phyloP scores from a whole-genome alignment of 2,888 invertebrate species.

The Selenia dentaria region DNA sequence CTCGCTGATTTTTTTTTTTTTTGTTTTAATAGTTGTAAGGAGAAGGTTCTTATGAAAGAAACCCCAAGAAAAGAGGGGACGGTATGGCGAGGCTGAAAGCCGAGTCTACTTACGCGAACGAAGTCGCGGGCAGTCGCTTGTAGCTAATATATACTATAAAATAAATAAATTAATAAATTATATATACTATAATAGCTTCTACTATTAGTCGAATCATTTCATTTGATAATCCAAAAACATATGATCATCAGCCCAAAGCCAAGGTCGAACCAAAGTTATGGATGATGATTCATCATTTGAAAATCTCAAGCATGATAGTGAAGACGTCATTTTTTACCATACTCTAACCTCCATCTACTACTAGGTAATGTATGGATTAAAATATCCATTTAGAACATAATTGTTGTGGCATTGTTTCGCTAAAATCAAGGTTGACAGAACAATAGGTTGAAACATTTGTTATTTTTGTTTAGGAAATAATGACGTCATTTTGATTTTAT shows the following conservation, averaged over 20 bases:
- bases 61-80: no score
- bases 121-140: no score
- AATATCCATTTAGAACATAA: slow-evolving; percentile 20
- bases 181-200: no score
- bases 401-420: slow-evolving; percentile 35
- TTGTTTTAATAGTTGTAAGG: no score
- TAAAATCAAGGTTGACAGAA: slow-evolving; percentile 34
- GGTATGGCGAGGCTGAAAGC: no score
- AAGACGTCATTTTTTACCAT: slow-evolving; percentile 15
- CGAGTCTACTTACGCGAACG: no score
- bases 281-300: background rate
- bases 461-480: slow-evolving; percentile 19
- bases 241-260: background rate
- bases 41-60: no score
- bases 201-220: no score
- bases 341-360: slow-evolving; percentile 7
- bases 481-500: slow-evolving; percentile 16
- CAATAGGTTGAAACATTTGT: slow-evolving; percentile 27
- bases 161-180: no score
- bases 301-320: background rate
- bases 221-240: no score
- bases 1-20: no score
- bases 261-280: background rate
- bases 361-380: slow-evolving; percentile 15
- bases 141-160: no score